Evolutionary conservation across 2,113 vertebrate genomes (phyloP), one percentile per base, ranked within the genome.

Genomic region (Garra rufa): DNA sequence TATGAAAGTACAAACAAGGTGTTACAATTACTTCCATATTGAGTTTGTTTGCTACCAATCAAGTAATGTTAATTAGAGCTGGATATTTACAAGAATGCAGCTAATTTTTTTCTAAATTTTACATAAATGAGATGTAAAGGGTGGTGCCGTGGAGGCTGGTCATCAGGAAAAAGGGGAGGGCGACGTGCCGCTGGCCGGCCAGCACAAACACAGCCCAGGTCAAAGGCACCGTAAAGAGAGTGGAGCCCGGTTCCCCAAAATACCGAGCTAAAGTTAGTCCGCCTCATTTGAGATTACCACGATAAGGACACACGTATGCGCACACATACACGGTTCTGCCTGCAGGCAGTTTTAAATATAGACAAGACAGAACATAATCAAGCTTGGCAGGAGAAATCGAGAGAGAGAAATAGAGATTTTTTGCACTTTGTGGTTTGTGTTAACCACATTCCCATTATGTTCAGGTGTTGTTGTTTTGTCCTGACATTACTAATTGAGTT

Each of bases 151-250:
- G 89, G 89, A 91, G 91, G 89, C 91, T 92, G 92, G 91, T 89
- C 93, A 90, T 81, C 89, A 90, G 88, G 91, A 52, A 28, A 88
- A 91, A 90, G 91, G 91, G 85, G 85, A 83, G 88, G 83, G 43
- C 19, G 52, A 34, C 89, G 92, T 94, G 92, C 91, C 89, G 91
- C 88, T 83, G 85, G 90, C 90, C 84, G 59, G 91, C 93, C 93
- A 92, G 90, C 73, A 92, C 92, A 94, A 95, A 94, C 91, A 94
- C 87, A 91, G 90, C 87, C 87, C 87, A 87, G 93, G 91, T 94
- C 92, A 93, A 92, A 91, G 92, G 91, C 91, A 92, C 87, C 82
- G 78, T 41, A 28, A 44, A 84, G 92, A 69, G 89, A 83, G 90
- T 87, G 81, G 86, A 83, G 89, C 87, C 81, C 85, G 74, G 71